Base-by-base conservation (phyloP, 2,888 invertebrate species). In the Drosophila pegasa region DNA sequence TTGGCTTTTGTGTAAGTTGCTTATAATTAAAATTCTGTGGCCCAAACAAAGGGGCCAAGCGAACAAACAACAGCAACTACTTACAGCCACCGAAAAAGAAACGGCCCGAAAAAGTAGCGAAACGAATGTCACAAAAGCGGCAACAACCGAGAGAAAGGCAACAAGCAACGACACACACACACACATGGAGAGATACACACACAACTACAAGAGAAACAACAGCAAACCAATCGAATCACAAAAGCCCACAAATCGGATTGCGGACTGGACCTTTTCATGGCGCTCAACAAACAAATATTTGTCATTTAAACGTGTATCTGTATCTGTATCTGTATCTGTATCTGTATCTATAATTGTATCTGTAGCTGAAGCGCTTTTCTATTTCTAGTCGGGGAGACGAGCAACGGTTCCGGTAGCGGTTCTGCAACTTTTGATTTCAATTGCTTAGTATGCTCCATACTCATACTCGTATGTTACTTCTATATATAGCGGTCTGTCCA, bases 181-280 rank as follows among this genome's bases (percentile, higher is more conserved):
- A 27, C 35, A 63, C 51, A 20, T 1, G 1, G 14, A 31, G 18
- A 47, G 12, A 5, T 20, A 37, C 31, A 59, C 29, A 22, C 47
- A 55, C 56, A 56, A 58, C 57, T 69, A 69, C 37, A 66, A 50
- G 27, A 64, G 61, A 43, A 62, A 60, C 62, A 65, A 69, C 60
- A 69, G 72, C 74, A 50, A 71, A 71, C 69, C 78, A 86, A 83
- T 83, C 79, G 75, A 80, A 69, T 62, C 65, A 85, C 83, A 81
- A 88, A 88, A 86, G 79, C 79, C 78, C 82, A 77, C 79, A 87
- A 87, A 89, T 88, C 86, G 87, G 85, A 86, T 88, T 88, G 85
- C 81, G 75, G 76, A 66, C 75, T 75, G 70, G 71, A 74, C 78
- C 80, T 71, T 78, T 85, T 85, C 75, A 81, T 67, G 76, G 58